Percentiles rank a stretch among this genome's conserved stretches.
These are phyloP conservation scores for Cepaea hortensis DNA, from an alignment of 2,888 invertebrate genomes.

Conservation along the genomic window DNA sequence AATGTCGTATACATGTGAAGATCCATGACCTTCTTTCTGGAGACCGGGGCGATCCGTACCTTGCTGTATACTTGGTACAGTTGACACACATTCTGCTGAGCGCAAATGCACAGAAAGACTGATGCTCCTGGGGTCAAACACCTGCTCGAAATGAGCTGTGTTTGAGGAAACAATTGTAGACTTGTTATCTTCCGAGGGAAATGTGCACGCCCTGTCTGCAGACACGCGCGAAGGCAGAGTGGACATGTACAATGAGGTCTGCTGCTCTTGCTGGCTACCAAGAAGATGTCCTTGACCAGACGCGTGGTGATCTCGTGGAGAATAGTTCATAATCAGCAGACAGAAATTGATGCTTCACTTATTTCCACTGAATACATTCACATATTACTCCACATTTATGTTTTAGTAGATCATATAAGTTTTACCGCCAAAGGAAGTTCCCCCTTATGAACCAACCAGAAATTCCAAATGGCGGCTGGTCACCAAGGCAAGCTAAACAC, in stretches of 20 bases:
- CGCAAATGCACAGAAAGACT: background rate
- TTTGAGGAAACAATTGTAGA: background rate
- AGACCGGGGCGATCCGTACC: background rate
- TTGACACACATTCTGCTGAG: background rate
- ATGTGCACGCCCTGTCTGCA: background rate
- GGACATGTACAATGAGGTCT: background rate
- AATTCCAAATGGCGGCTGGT: too few relatives aligned
- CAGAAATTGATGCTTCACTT: too few relatives aligned
- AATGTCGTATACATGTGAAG: background rate
- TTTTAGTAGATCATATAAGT: too few relatives aligned
- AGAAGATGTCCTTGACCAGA: slow-evolving; percentile 11
- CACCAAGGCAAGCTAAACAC: too few relatives aligned
- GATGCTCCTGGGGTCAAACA: background rate
- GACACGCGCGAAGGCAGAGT: background rate
- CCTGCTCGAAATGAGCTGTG: background rate
- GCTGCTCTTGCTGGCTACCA: slow-evolving; percentile 15
- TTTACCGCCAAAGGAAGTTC: too few relatives aligned
- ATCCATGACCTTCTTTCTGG: slow-evolving; percentile 11
- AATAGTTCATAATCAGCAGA: slow-evolving; percentile 18
- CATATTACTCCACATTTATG: too few relatives aligned
- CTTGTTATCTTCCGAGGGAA: background rate
- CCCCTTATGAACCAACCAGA: too few relatives aligned
- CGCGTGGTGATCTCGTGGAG: slow-evolving; percentile 8
- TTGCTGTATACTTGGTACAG: background rate
- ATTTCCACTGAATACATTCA: too few relatives aligned